phyloP scores from a whole-genome alignment of 2,113 vertebrate species.

The Rhinopomastus cyanomelas region DNA sequence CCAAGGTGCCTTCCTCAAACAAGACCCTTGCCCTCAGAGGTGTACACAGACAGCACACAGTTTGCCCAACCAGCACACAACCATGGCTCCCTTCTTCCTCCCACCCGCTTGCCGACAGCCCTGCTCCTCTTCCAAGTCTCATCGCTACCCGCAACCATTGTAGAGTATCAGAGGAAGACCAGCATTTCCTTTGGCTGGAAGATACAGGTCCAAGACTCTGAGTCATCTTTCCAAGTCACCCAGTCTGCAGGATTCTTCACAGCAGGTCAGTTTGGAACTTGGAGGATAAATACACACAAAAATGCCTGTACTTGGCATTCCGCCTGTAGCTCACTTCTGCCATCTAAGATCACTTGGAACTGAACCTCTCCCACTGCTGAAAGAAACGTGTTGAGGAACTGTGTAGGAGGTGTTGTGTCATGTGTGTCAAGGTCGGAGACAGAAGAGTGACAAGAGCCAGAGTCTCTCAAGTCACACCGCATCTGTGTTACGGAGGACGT shows the following conservation, averaged over 20 bases:
- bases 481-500: neutral
- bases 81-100: neutral
- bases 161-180: neutral
- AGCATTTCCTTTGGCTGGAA: conserved; percentile 26
- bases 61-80: neutral
- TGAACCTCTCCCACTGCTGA: conserved; percentile 1
- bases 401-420: neutral
- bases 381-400: neutral
- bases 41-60: neutral
- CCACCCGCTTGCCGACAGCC: neutral
- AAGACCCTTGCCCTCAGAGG: neutral
- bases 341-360: neutral
- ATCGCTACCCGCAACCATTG: neutral
- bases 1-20: neutral
- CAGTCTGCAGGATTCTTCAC: conserved; percentile 27
- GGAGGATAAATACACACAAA: conserved; percentile 8
- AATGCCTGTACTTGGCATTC: neutral
- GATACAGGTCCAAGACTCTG: conserved; percentile 16
- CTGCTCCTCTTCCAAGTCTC: conserved; percentile 6
- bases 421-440: neutral
- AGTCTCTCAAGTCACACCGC: neutral
- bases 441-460: neutral
- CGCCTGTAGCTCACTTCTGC: conserved; percentile 28
- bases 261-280: conserved; percentile 13
- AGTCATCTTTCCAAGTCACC: conserved; percentile 20